Base-by-base conservation (phyloP, 2,888 invertebrate genomes). In the Morpho achilles region DNA sequence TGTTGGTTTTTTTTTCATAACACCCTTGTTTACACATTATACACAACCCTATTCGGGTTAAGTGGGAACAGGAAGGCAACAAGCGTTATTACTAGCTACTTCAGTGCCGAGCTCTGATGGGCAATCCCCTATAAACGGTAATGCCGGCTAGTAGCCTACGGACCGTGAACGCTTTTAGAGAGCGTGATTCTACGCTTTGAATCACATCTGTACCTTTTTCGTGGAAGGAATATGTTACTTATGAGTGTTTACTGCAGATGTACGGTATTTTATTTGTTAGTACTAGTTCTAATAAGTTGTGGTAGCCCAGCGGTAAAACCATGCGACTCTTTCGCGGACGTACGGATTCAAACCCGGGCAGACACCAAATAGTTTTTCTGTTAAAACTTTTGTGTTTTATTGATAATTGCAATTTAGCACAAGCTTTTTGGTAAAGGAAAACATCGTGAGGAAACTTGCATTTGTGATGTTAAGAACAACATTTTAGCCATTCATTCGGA, bases 91-190 rank as follows among this genome's bases (percentile, higher is more conserved):
- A 65, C 64, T 51, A 54, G 63, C 62, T 60, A 61, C 67, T 68
- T 61, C 56, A 63, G 60, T 51, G 49, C 63, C 59, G 55, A 60
- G 62, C 58, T 58, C 60, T 60, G 63, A 59, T 60, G 58, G 62
- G 55, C 66, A 60, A 66, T 67, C 63, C 63, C 57, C 68, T 64
- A 68, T 68, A 68, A 69, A 68, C 66, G 64, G 61, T 67, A 65
- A 65, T 67, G 64, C 62, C 57, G 54, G 54, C 54, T 48, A 54
- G 54, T 43, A 23, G 62, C 58, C 59, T 63, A 58, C 62, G 65
- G 62, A 62, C 66, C 62, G 64, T 59, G 60, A 61, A 63, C 60
- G 62, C 64, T 62, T 64, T 63, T 58, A 60, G 53, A 59, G 60
- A 60, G 56, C 52, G 53, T 62, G 60, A 58, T 63, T 60, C 60